Base-by-base conservation (phyloP, 2,888 invertebrate species). In the Eretmocerus hayati region DNA sequence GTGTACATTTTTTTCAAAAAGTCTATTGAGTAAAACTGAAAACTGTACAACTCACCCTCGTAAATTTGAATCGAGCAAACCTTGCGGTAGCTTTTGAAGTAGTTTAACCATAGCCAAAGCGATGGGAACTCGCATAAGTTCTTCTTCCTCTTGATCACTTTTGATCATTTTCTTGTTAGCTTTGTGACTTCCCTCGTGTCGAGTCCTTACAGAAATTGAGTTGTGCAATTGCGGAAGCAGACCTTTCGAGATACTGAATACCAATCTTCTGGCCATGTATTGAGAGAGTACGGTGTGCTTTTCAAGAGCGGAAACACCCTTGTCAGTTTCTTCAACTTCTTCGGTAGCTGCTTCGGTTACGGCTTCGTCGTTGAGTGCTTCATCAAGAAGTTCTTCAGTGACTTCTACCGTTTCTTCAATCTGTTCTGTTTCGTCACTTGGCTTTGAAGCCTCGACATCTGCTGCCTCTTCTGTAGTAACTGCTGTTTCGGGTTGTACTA, bases 91-190 rank as follows among this genome's bases (percentile, higher is more conserved):
- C 59, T 86, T 84, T 64, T 94, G 90, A 56, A 99, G 72, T 18
- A 97, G 71, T 68, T 95, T 95, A 0, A 96, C 90, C 46, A 94
- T 79, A 1, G 97, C 94, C 46, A 96, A 72, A 0, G 94, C 93
- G 50, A 99, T 85, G 0, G 97, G 96, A 6, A 96, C 88, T 40
- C 91, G 78, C 54, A 89, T 75, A 59, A 94, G 83, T 63, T 96
- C 94, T 55, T 93, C 90, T 62, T 89, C 86, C 65, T 96, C 94
- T n/a, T 86, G 81, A 59, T 84, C 85, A 8, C 77, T 71, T 19
- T 81, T 78, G 2, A 77, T 77, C 26, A 78, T 79, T 46, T 82
- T 83, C 2, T 85, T 79, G 64, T 89, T 89, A 1, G 86, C 71
- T 63, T 90, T 90, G 66, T 91, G 90, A 11, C 83, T 83, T 23